Base-by-base conservation (phyloP, 2,888 invertebrate genomes). In the Drosophila affinis region DNA sequence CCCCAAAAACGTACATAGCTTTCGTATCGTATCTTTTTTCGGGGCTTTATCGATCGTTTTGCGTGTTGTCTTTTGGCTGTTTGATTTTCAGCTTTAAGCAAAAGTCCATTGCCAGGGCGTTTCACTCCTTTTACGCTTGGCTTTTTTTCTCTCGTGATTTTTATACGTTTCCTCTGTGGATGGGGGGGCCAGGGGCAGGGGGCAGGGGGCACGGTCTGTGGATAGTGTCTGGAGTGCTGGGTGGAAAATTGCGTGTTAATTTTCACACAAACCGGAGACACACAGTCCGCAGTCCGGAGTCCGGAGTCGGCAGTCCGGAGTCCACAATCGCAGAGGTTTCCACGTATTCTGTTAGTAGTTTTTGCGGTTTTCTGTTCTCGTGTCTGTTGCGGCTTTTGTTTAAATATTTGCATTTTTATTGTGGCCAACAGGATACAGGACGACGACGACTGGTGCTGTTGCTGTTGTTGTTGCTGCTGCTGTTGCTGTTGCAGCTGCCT, bases 241-340 rank as follows among this genome's bases (percentile, higher is more conserved):
- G 67, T 82, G 72, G 81, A 62, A 76, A 88, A 86, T 88, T 83
- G 85, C 81, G 88, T 88, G 85, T 87, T 88, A 88, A 86, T 88
- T 86, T 88, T 88, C 86, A 82, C 88, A 87, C 87, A 78, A 75
- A 74, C 48, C 39, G 76, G 58, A 61, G 70, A 68, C 73, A 52
- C 32, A 64, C 39, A 39, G 39, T n/a, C 39, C 7, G 39, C 14
- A 39, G 39, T 39, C 14, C 14, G 2, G 1, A 39, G 34, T 34
- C 34, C 34, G 14, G 2, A 34, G 34, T 29, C 29, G 9, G 29
- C n/a, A 34, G 51, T 10, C 47, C 14, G 6, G 14, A 47, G 24
- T 52, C 46, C 24, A 53, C 58, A 63, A 51, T 56, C 68, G 63
- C 46, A 77, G 39, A 7, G 39, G 14, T 76, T 83, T 70, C 68